A percentile compares a stretch with the other conserved stretches of the same genome.
phyloP scores from a whole-genome alignment of 2,113 vertebrate species.

The Hoplias malabaricus region DNA sequence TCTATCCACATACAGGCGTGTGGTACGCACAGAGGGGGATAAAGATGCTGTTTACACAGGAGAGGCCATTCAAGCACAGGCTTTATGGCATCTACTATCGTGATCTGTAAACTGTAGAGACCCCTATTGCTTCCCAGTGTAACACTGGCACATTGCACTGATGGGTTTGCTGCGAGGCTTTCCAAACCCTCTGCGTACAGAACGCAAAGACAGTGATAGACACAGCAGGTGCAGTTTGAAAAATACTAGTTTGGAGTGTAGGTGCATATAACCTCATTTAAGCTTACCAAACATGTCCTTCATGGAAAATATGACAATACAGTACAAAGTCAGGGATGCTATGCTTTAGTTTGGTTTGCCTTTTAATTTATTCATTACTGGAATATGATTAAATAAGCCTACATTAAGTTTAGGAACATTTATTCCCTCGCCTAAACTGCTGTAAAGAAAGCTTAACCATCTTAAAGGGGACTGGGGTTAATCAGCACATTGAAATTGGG shows the following conservation, averaged over 20 bases:
- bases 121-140: neutral
- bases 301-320: neutral
- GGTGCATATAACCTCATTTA: neutral
- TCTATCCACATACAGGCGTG: slow-evolving; percentile 29
- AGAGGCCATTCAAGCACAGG: neutral
- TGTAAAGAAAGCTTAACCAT: neutral
- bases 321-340: neutral
- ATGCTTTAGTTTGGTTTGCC: neutral
- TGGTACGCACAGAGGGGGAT: slow-evolving; percentile 1
- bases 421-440: neutral
- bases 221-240: neutral
- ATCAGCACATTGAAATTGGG: too few relatives aligned
- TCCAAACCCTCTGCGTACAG: neutral
- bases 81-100: slow-evolving; percentile 26
- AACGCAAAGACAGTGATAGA: neutral
- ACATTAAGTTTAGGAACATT: neutral
- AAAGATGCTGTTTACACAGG: slow-evolving; percentile 10
- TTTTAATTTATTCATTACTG: neutral
- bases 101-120: slow-evolving; percentile 29
- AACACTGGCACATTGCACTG: slow-evolving; percentile 1
- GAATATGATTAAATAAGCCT: neutral
- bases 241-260: neutral
- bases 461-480: too few relatives aligned
- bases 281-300: neutral
- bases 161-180: neutral